Evolutionary conservation across 2,113 vertebrate species (phyloP).

Genomic region (Xiphias gladius): DNA sequence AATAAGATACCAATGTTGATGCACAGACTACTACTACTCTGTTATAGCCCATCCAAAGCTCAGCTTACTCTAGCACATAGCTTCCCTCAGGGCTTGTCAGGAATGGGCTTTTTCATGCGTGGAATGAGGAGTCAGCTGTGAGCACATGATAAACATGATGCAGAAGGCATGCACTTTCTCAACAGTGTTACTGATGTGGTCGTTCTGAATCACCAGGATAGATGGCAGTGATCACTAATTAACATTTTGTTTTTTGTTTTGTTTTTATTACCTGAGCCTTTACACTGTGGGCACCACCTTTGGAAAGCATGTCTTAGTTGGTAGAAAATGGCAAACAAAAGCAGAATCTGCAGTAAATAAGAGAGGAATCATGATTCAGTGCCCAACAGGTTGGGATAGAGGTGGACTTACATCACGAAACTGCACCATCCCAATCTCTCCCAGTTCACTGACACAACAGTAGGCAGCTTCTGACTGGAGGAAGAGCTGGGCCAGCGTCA

Average conservation of each 20-base stretch:
- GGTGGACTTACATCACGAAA: constrained; percentile 94
- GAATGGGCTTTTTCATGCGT: constrained; percentile 50
- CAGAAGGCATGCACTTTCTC: constrained; percentile 57
- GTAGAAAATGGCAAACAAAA: neutral
- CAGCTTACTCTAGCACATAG: constrained; percentile 52
- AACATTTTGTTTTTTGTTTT: neutral
- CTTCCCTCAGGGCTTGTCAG: constrained; percentile 35
- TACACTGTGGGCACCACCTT: neutral
- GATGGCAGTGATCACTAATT: neutral
- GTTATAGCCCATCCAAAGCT: constrained; percentile 10
- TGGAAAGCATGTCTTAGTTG: neutral
- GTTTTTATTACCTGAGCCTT: neutral
- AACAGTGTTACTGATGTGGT: constrained; percentile 21
- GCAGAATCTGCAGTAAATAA: neutral
- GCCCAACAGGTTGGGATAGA: neutral
- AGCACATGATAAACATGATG: constrained; percentile 73
- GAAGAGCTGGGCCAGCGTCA: constrained; percentile 98
- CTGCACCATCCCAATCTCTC: constrained; percentile 98
- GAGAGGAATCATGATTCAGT: neutral
- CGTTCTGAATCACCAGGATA: neutral
- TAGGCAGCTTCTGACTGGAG: constrained; percentile 98
- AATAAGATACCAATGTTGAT: neutral
- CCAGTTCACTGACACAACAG: constrained; percentile 97
- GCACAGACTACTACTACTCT: constrained; percentile 19
- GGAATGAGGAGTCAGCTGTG: constrained; percentile 67